phyloP scores from a whole-genome alignment of 2,888 invertebrate species.

The Perizoma flavofasciatum region DNA sequence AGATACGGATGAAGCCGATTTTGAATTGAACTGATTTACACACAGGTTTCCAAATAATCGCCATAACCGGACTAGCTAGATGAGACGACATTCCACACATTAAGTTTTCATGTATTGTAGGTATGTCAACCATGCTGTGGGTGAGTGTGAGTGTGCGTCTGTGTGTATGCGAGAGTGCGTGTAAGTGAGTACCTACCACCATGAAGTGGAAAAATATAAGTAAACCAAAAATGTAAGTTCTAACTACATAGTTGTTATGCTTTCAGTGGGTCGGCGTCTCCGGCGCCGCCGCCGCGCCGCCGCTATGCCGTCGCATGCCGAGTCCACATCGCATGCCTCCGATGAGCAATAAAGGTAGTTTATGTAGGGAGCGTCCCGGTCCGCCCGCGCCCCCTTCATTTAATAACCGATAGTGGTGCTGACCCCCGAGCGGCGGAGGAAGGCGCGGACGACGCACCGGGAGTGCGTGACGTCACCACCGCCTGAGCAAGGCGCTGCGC shows the following conservation, averaged over 20 bases:
- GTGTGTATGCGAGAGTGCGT: too few relatives aligned
- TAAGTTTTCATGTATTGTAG: neutral
- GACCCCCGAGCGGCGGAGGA: constrained; percentile 46
- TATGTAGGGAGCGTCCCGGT: constrained; percentile 62
- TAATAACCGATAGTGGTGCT: constrained; percentile 3
- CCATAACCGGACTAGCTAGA: constrained; percentile 10
- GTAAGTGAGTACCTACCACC: too few relatives aligned
- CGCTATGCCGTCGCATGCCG: too few relatives aligned
- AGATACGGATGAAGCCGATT: neutral
- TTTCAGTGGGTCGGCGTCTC: too few relatives aligned
- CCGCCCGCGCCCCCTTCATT: constrained; percentile 45
- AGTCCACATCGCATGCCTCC: constrained; percentile 45
- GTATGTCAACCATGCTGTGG: too few relatives aligned
- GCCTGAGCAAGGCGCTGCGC: too few relatives aligned
- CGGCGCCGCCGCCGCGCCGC: too few relatives aligned
- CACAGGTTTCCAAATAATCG: constrained; percentile 21
- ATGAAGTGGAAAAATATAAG: too few relatives aligned
- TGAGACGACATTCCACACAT: constrained; percentile 11
- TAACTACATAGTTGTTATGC: neutral
- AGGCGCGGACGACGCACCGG: too few relatives aligned
- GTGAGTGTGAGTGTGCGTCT: too few relatives aligned
- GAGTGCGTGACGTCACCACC: too few relatives aligned
- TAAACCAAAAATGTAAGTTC: too few relatives aligned
- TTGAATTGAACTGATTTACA: constrained; percentile 8
- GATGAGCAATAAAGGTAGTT: constrained; percentile 58